phyloP scores from a whole-genome alignment of 2,888 invertebrate genomes.

The Phasia obesa region DNA sequence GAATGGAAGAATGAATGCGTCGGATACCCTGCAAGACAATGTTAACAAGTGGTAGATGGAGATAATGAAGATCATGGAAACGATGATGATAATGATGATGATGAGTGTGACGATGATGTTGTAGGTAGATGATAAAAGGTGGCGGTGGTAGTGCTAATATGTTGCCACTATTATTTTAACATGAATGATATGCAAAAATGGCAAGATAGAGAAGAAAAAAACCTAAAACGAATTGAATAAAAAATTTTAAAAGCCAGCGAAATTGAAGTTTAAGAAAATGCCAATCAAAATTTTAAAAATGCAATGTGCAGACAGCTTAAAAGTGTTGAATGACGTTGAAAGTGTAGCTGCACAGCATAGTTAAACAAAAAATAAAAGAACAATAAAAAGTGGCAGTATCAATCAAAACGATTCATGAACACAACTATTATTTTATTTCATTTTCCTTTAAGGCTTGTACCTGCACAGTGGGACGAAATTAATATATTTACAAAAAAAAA shows the following conservation, averaged over 20 bases:
- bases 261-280: conserved; percentile 41
- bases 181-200: conserved; percentile 38
- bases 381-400: conserved; percentile 15
- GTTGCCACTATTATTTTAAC: conserved; percentile 61
- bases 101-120: conserved; percentile 13
- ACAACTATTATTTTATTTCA: conserved; percentile 17
- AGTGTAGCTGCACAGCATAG: not conserved
- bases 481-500: too few relatives aligned
- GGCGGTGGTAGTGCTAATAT: conserved; percentile 61
- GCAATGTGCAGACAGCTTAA: conserved; percentile 2
- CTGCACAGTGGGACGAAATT: too few relatives aligned
- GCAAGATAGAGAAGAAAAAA: not conserved
- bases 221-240: not conserved
- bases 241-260: not conserved
- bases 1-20: conserved; percentile 24
- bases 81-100: conserved; percentile 15
- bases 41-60: conserved; percentile 4
- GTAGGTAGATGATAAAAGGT: conserved; percentile 43
- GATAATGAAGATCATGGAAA: not conserved
- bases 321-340: conserved; percentile 58
- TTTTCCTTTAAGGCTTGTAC: not conserved
- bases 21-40: not conserved
- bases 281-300: conserved; percentile 44
- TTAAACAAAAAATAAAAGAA: not conserved
- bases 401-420: conserved; percentile 18